phyloP scores from a whole-genome alignment of 1,140 invertebrate genomes.

The Drosophila eugracilis region DNA sequence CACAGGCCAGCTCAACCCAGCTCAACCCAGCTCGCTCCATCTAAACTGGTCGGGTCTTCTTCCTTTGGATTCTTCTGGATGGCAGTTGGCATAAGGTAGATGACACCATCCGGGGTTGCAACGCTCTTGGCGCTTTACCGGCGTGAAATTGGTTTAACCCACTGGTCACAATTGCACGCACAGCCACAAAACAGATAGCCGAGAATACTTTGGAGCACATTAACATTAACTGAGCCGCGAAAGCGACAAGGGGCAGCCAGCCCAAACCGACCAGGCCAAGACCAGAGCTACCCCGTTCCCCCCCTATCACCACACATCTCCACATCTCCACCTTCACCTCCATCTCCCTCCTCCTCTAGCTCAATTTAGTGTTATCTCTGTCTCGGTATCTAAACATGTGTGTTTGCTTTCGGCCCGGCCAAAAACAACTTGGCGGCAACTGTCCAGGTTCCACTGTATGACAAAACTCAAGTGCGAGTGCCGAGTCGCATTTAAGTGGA shows the following conservation, averaged over 20 bases:
- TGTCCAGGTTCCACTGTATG: conserved; percentile 59
- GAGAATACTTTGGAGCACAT: conserved; percentile 74
- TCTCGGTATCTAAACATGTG: conserved; percentile 71
- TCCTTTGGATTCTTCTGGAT: neutral
- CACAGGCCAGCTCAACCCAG: neutral
- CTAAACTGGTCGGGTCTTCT: neutral
- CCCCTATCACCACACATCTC: too few species aligned
- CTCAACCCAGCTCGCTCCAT: neutral
- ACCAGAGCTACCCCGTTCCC: neutral
- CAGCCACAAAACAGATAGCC: conserved; percentile 37
- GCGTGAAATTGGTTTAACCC: conserved; percentile 84
- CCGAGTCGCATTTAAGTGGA: conserved; percentile 66
- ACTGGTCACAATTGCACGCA: conserved; percentile 81
- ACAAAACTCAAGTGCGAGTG: conserved; percentile 39
- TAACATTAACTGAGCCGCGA: conserved; percentile 80
- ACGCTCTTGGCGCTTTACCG: conserved; percentile 80
- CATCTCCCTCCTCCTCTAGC: neutral
- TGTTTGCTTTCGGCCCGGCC: conserved; percentile 25
- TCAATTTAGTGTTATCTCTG: conserved; percentile 59
- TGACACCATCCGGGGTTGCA: conserved; percentile 63
- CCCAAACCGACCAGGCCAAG: conserved; percentile 44
- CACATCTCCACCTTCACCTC: too few species aligned
- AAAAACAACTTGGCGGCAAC: conserved; percentile 11
- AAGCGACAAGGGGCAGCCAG: conserved; percentile 69
- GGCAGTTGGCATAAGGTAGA: conserved; percentile 59